Evolutionary conservation across 2,113 vertebrate genomes (phyloP).

Genomic region (Perccottus glenii): DNA sequence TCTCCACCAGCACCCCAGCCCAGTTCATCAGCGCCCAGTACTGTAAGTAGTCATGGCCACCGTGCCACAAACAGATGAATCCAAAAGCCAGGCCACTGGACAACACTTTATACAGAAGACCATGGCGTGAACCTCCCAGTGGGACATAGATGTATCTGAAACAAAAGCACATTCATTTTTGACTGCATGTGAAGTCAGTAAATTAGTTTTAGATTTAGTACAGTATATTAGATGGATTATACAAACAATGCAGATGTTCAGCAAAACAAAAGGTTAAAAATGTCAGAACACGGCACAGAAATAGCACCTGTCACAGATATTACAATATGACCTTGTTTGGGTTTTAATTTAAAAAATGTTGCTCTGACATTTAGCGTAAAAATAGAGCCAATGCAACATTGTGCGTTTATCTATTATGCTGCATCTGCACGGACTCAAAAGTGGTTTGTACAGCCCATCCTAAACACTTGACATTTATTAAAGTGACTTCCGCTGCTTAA

Average conservation of each 20-base stretch:
- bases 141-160: constrained; percentile 95
- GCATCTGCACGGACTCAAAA: constrained; percentile 26
- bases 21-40: constrained; percentile 94
- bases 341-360: constrained; percentile 37
- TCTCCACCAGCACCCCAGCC: constrained; percentile 88
- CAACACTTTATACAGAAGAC: constrained; percentile 78
- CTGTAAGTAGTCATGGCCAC: constrained; percentile 89
- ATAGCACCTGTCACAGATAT: constrained; percentile 19
- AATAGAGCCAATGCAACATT: constrained; percentile 23
- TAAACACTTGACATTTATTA: constrained; percentile 17
- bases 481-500: not conserved
- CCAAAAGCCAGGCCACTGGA: constrained; percentile 89
- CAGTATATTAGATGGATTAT: not conserved
- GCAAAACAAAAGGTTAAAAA: constrained; percentile 32
- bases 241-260: constrained; percentile 13
- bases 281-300: constrained; percentile 3
- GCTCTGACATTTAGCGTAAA: constrained; percentile 16
- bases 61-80: constrained; percentile 95
- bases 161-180: not conserved
- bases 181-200: not conserved
- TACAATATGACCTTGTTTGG: constrained; percentile 29
- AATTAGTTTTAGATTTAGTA: not conserved
- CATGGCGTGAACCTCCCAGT: constrained; percentile 87
- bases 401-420: constrained; percentile 21
- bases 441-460: constrained; percentile 19